Evolutionary conservation across 2,888 invertebrate genomes (phyloP).

Genomic region (Chaitophorus viminalis): DNA sequence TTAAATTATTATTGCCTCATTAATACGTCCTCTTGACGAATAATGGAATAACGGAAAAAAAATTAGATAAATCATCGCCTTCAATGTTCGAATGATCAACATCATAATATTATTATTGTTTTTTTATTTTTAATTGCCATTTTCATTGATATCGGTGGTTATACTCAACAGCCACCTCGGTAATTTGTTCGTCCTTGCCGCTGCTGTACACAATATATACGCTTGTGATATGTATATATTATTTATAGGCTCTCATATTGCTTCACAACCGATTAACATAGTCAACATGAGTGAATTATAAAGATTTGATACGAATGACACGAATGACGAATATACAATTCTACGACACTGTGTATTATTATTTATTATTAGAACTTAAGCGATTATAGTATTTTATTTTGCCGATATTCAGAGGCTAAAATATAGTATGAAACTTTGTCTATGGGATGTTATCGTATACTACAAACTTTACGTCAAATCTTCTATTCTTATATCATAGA

Average conservation of each 20-base stretch:
- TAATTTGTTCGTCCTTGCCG: conserved; percentile 3
- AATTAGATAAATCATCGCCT: not conserved
- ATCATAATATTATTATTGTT: not conserved
- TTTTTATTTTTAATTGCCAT: not conserved
- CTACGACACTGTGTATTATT: too few relatives aligned
- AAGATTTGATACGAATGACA: too few relatives aligned
- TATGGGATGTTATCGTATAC: too few relatives aligned
- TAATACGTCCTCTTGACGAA: not conserved
- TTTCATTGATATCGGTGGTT: not conserved
- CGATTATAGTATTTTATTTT: too few relatives aligned
- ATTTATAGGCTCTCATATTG: not conserved
- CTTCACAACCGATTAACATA: not conserved
- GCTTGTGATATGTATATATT: not conserved
- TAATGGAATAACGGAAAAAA: not conserved
- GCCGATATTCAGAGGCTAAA: too few relatives aligned
- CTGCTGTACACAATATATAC: not conserved
- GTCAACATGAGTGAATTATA: too few relatives aligned
- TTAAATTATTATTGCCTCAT: conserved; percentile 26
- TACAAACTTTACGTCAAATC: too few relatives aligned
- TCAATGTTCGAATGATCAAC: not conserved
- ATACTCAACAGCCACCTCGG: not conserved
- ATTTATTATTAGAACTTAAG: too few relatives aligned
- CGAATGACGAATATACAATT: too few relatives aligned
- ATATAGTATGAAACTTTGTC: too few relatives aligned
- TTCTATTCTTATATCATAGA: too few relatives aligned